A percentile compares a stretch with the other conserved stretches of the same genome.
Evolutionary conservation across 2,113 vertebrate genomes (phyloP).

Genomic region (Puffinus mauretanicus): DNA sequence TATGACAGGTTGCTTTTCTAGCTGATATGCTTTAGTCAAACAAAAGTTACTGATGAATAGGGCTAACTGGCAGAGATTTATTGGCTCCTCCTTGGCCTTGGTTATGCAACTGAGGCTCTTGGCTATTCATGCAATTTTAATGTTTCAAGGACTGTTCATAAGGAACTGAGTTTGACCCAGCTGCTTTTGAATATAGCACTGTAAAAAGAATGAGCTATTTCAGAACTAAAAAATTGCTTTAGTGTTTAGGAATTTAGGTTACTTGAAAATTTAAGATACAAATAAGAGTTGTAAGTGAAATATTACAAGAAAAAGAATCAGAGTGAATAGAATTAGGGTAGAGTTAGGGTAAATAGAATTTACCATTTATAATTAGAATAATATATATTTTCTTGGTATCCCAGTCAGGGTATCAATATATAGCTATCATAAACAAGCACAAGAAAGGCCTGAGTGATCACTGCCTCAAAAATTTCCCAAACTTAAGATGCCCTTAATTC

Average conservation of each 20-base stretch:
- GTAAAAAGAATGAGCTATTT: neutral
- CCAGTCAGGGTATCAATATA: neutral
- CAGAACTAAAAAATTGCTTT: neutral
- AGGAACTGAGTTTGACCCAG: neutral
- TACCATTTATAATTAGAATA: neutral
- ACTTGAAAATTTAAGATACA: neutral
- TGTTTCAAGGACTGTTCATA: neutral
- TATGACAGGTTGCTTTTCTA: conserved; percentile 48
- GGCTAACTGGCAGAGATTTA: conserved; percentile 39
- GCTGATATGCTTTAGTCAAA: conserved; percentile 38
- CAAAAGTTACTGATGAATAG: conserved; percentile 52
- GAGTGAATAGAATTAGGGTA: neutral
- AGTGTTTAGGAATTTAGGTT: neutral
- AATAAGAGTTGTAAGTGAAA: neutral
- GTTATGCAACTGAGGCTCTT: conserved; percentile 21
- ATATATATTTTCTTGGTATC: neutral
- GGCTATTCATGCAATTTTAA: conserved; percentile 36
- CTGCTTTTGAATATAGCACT: neutral
- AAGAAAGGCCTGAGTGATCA: neutral
- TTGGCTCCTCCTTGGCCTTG: conserved; percentile 34
- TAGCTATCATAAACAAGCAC: neutral
- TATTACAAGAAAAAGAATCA: neutral
- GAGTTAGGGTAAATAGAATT: neutral
- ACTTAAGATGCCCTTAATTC: neutral
- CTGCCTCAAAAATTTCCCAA: neutral